Base-by-base conservation (phyloP, 2,888 invertebrate species). In the Itoplectis maculator region DNA sequence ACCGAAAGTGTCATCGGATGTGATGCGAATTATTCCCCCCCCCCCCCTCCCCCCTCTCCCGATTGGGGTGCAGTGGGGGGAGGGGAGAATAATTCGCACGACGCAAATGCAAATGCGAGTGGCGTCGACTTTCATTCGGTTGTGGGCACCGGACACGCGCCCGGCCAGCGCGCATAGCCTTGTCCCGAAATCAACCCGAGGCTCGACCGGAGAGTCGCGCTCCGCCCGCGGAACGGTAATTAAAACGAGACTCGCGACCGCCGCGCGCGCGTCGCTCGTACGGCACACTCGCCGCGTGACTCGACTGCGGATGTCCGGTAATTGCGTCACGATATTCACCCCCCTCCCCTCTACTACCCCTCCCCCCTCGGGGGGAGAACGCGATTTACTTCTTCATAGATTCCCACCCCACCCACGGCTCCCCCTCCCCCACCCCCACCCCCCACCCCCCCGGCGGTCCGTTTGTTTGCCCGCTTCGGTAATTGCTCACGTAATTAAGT, bases 311-410 rank as follows among this genome's bases (percentile, higher is more conserved):
- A 68, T 63, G 73, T 68, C 51, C 49, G 61, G 18, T 68, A 66
- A 79, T 73, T 79, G 51, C 68, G 40, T 23, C 73, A 42, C 51
- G 35, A 73, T 73, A 56, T 79, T 79, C n/a, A n/a, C n/a, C n/a
- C n/a, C n/a, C n/a, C n/a, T n/a, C n/a, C n/a, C n/a, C n/a, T n/a
- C n/a, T n/a, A n/a, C n/a, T n/a, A n/a, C n/a, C n/a, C n/a, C n/a
- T n/a, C n/a, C n/a, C 47, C 54, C 18, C 35, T 42, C n/a, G 61
- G 66, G 59, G 68, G 51, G 49, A 70, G 65, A 68, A 74, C 40
- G 15, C 29, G 68, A 79, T 79, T 74, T 74, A 18, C 37, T 47
- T 65, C 29, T 37, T 45, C 20, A 37, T 56, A 65, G 23, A 20
- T 29, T 29, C 29, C 29, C 56, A 42, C 47, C 56, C n/a, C n/a